phyloP scores from a whole-genome alignment of 2,113 vertebrate species.

The Tretioscincus oriximinensis region DNA sequence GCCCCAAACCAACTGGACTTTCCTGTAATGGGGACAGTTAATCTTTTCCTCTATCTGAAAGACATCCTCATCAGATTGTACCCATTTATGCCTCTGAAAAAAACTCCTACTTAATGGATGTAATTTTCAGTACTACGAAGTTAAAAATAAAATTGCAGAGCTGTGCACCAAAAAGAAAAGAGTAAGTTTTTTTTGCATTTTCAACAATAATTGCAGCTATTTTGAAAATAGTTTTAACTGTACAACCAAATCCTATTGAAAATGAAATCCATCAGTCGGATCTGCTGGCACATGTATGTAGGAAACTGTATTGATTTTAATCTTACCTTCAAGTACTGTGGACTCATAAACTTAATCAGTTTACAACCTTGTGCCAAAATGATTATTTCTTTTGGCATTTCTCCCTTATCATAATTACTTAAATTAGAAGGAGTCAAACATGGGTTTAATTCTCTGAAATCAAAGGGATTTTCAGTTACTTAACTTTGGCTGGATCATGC shows the following conservation, averaged over 20 bases:
- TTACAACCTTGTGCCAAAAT: constrained; percentile 4
- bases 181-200: not conserved
- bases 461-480: not conserved
- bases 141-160: constrained; percentile 56
- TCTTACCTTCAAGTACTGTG: constrained; percentile 8
- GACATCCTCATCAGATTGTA: too few species aligned
- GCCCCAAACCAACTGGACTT: too few species aligned
- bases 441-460: constrained; percentile 10
- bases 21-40: too few species aligned
- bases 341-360: constrained; percentile 1
- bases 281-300: constrained; percentile 18
- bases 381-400: not conserved
- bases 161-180: constrained; percentile 49
- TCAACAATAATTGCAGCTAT: constrained; percentile 41
- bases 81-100: constrained; percentile 32
- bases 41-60: too few species aligned
- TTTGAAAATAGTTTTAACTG: constrained; percentile 47
- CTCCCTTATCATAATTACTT: constrained; percentile 8
- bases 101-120: constrained; percentile 26
- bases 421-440: not conserved
- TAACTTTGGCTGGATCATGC: constrained; percentile 7
- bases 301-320: not conserved
- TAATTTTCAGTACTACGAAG: constrained; percentile 62
- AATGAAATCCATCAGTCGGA: constrained; percentile 6
- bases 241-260: constrained; percentile 32